Conservation (phyloP, 2,797 vertebrate species). For the Falco biarmicus region DNA sequence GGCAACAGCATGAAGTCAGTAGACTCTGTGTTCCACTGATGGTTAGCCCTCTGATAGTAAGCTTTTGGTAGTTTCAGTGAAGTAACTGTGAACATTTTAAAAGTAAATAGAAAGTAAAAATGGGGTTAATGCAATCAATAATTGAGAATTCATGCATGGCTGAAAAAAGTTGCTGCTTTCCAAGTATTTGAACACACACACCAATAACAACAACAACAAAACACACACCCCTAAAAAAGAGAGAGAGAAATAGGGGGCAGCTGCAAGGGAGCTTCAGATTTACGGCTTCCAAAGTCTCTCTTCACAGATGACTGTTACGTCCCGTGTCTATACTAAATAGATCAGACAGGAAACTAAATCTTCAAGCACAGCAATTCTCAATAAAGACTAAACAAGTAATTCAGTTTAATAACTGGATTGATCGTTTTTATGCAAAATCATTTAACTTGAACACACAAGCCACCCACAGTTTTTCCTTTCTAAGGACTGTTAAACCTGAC, state of each 20-base stretch:
- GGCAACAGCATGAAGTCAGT: background rate
- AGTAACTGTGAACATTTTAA: background rate
- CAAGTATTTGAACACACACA: background rate
- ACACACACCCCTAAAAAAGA: too few species aligned
- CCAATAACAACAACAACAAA: background rate
- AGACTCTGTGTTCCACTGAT: background rate
- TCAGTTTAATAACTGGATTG: background rate
- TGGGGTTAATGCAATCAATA: background rate
- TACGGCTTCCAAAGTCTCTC: background rate
- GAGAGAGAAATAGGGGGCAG: background rate
- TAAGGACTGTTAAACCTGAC: background rate
- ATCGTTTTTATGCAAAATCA: background rate
- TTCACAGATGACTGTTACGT: background rate
- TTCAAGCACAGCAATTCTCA: background rate
- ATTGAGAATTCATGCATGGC: background rate
- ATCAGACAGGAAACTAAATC: background rate
- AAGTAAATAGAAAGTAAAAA: constrained; percentile 12
- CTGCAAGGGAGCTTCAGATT: background rate
- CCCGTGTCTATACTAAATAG: background rate
- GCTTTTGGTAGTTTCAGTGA: background rate
- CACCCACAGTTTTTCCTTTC: background rate
- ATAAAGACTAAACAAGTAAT: background rate
- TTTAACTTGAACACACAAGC: background rate
- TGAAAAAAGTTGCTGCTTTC: constrained; percentile 8
- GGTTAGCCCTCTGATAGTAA: background rate